These are phyloP conservation scores for Myotis davidii DNA, from an alignment of 2,113 vertebrate species.

Conservation along the genomic window DNA sequence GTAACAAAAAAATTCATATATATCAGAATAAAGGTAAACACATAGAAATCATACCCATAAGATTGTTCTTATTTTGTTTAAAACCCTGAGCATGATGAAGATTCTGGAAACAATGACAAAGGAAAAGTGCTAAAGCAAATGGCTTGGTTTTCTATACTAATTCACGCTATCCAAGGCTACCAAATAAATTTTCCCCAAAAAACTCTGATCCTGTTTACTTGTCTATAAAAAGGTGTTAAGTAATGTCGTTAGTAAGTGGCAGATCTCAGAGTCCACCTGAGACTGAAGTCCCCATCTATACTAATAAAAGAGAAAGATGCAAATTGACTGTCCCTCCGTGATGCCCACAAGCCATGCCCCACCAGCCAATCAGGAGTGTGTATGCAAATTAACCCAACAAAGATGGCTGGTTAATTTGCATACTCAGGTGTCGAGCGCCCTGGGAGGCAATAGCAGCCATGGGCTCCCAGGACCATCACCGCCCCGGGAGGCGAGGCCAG, in stretches of 20 bases:
- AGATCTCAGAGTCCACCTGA: conserved; percentile 14
- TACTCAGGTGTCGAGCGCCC: too few relatives aligned
- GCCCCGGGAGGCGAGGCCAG: too few relatives aligned
- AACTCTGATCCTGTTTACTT: background rate
- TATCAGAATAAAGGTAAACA: conserved; percentile 22
- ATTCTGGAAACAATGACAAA: conserved; percentile 45
- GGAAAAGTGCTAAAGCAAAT: background rate
- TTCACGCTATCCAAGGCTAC: background rate
- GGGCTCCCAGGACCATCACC: too few relatives aligned
- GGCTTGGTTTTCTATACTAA: background rate
- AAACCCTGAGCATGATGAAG: conserved; percentile 19
- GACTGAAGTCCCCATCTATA: background rate
- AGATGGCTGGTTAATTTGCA: too few relatives aligned
- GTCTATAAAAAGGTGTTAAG: background rate
- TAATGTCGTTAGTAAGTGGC: background rate
- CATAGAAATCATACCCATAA: conserved; percentile 19
- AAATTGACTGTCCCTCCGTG: too few relatives aligned
- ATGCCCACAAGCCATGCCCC: too few relatives aligned
- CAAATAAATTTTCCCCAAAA: conserved; percentile 8
- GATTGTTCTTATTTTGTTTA: conserved; percentile 46
- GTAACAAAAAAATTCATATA: background rate
- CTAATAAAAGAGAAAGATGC: too few relatives aligned
- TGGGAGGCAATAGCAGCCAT: too few relatives aligned
- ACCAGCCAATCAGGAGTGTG: too few relatives aligned
- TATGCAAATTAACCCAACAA: too few relatives aligned